A percentile compares a stretch with the other conserved stretches of the same genome.
phyloP scores from a whole-genome alignment of 2,888 invertebrate species.

The Tipula vernalis region DNA sequence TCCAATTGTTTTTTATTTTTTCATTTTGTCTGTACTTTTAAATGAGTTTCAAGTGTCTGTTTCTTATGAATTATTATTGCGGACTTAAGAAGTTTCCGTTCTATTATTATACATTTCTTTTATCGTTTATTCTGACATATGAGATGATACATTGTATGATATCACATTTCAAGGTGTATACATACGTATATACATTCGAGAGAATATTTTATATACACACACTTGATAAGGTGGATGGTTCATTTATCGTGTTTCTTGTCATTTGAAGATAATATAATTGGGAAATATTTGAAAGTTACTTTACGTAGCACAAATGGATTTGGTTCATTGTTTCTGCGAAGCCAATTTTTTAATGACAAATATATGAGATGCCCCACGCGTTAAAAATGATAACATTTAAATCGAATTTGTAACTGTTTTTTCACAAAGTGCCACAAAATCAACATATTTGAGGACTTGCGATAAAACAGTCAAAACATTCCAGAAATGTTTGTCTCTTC shows the following conservation, averaged over 20 bases:
- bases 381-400: neutral
- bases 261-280: neutral
- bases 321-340: neutral
- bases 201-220: neutral
- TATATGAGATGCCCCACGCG: neutral
- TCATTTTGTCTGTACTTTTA: neutral
- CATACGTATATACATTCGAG: neutral
- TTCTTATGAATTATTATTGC: neutral
- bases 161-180: neutral
- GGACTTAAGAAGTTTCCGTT: neutral
- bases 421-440: too few relatives aligned
- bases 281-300: neutral
- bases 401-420: neutral
- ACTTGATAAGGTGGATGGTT: neutral
- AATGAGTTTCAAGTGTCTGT: neutral
- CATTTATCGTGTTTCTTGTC: neutral
- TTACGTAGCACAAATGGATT: neutral
- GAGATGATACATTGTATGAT: neutral
- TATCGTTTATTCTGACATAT: neutral
- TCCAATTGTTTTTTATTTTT: neutral
- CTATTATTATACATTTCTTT: neutral
- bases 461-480: too few relatives aligned
- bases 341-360: neutral
- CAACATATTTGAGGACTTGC: too few relatives aligned
- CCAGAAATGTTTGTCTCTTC: too few relatives aligned